Conservation (phyloP, 2,113 vertebrate species). For the Engystomops pustulosus region DNA sequence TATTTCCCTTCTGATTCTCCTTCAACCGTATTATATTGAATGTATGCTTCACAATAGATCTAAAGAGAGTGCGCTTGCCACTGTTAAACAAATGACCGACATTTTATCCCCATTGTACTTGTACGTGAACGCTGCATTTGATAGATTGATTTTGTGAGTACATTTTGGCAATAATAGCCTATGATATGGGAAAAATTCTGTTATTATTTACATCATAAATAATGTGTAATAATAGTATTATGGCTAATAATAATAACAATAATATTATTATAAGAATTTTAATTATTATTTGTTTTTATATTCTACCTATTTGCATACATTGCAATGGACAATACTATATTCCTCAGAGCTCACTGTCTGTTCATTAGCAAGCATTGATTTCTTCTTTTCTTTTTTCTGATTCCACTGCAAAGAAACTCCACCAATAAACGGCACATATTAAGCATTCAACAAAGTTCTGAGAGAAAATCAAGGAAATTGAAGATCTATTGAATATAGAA, state of each 20-base stretch:
- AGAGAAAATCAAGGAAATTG: slow-evolving; percentile 44
- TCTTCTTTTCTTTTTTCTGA: neutral
- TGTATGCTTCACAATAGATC: neutral
- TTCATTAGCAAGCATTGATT: slow-evolving; percentile 9
- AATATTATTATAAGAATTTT: neutral
- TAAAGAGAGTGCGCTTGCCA: neutral
- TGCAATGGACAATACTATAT: neutral
- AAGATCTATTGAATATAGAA: slow-evolving; percentile 48
- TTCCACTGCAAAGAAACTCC: neutral
- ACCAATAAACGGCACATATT: slow-evolving; percentile 29
- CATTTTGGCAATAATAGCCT: neutral
- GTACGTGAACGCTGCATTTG: neutral
- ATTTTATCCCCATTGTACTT: neutral
- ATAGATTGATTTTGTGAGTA: neutral
- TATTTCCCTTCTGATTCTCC: slow-evolving; percentile 4
- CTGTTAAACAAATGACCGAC: neutral
- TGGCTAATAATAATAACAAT: too few species aligned
- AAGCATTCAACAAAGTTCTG: slow-evolving; percentile 35
- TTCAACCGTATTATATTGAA: neutral
- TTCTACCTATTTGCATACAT: too few species aligned
- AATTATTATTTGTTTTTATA: too few species aligned
- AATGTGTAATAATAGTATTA: too few species aligned
- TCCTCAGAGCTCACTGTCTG: neutral
- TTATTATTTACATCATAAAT: too few species aligned
- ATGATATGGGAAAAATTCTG: neutral